phyloP scores from a whole-genome alignment of 2,797 vertebrate genomes.

The Bradypus variegatus region DNA sequence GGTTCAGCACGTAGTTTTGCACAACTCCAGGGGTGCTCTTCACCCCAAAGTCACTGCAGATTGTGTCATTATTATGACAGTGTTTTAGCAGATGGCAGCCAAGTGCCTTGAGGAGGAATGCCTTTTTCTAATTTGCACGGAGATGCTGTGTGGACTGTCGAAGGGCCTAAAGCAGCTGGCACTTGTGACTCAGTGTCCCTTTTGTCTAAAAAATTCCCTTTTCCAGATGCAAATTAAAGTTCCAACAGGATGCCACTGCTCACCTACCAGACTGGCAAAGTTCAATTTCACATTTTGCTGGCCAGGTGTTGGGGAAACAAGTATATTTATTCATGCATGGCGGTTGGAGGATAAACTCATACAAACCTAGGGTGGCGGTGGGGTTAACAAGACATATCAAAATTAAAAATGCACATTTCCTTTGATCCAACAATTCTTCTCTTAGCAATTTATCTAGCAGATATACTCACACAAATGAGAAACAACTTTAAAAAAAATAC shows the following conservation, averaged over 20 bases:
- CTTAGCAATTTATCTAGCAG: not conserved
- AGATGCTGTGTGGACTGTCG: accelerated
- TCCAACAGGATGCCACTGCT: not conserved
- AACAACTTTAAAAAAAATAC: not conserved
- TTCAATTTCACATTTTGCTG: not conserved
- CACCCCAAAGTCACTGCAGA: not conserved
- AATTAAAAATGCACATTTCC: not conserved
- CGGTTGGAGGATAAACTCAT: not conserved
- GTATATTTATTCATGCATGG: not conserved
- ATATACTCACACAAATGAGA: not conserved
- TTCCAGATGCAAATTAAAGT: not conserved
- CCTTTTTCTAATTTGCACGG: not conserved
- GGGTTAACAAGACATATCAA: not conserved
- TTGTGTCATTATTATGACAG: accelerated
- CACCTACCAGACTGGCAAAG: not conserved
- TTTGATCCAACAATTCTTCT: not conserved
- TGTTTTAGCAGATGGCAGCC: not conserved
- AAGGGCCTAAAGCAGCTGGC: not conserved
- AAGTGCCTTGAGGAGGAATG: not conserved
- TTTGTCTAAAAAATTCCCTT: not conserved
- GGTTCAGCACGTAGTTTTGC: not conserved
- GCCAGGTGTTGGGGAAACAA: not conserved
- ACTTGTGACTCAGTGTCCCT: not conserved
- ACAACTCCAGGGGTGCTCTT: not conserved
- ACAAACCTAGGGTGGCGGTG: not conserved